phyloP scores from a whole-genome alignment of 2,113 vertebrate species.

The Platycercus adscitus region DNA sequence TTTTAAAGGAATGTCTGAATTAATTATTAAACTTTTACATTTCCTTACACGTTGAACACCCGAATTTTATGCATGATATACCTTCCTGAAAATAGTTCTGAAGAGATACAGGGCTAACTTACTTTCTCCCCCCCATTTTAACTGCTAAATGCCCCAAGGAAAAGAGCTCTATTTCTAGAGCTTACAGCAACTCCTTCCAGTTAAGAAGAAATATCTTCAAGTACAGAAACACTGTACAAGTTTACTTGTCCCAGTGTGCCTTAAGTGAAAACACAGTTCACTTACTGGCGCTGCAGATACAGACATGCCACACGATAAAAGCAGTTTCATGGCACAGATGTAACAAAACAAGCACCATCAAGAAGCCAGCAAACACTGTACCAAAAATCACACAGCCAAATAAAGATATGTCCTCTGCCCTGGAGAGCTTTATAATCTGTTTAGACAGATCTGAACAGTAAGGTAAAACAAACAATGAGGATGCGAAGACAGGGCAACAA shows the following conservation, averaged over 20 bases:
- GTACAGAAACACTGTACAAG: background rate
- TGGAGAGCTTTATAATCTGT: background rate
- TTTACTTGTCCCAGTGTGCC: rapidly evolving
- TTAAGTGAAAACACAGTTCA: background rate
- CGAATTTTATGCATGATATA: background rate
- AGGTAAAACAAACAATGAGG: background rate
- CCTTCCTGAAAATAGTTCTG: background rate
- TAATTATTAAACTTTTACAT: constrained; percentile 23
- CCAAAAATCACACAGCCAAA: background rate
- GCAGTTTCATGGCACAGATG: rapidly evolving
- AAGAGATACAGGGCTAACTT: background rate
- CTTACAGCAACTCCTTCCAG: background rate
- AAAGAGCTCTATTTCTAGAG: background rate
- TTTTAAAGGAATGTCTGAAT: constrained; percentile 48
- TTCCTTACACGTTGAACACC: rapidly evolving
- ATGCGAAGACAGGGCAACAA: background rate
- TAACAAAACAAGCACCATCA: no score
- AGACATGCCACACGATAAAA: rapidly evolving
- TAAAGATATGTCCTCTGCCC: background rate
- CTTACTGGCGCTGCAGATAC: rapidly evolving
- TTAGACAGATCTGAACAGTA: background rate
- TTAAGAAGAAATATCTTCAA: background rate
- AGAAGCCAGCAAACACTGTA: background rate
- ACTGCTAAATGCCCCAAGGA: background rate
- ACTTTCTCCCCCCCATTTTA: background rate